These are phyloP conservation scores for Drosophila yooni DNA, from an alignment of 2,888 invertebrate species.

Conservation along the genomic window DNA sequence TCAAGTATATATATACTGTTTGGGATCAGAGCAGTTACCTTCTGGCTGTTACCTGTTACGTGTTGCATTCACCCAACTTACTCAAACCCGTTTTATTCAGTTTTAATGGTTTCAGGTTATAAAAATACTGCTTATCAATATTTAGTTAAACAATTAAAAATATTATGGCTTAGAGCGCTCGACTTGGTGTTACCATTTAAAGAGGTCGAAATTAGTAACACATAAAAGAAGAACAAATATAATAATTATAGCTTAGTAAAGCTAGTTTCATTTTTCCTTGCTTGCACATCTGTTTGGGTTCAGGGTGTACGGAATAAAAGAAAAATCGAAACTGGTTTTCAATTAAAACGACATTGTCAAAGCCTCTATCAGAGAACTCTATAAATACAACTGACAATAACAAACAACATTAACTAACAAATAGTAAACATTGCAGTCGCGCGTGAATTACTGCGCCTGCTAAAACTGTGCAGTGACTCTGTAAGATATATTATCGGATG, in stretches of 20 bases:
- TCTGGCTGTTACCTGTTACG: no score
- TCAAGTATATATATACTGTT: neutral
- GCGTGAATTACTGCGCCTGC: no score
- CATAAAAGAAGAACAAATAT: no score
- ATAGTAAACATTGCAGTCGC: constrained; percentile 7
- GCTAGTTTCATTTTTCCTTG: neutral
- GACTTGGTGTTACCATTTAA: neutral
- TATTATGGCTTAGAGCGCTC: neutral
- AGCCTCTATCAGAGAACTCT: constrained; percentile 56
- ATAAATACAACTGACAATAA: constrained; percentile 45
- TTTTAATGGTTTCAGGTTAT: neutral
- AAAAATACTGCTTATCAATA: constrained; percentile 54
- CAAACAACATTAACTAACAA: constrained; percentile 45
- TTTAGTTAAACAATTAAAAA: constrained; percentile 49
- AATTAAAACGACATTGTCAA: constrained; percentile 68
- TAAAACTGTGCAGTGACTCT: neutral
- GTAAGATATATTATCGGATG: neutral
- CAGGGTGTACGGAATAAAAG: no score
- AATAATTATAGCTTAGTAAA: no score
- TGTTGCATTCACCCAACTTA: neutral
- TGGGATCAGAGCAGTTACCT: neutral
- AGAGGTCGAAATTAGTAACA: neutral
- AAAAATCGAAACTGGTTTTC: constrained; percentile 59
- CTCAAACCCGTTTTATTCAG: neutral
- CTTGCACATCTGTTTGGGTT: neutral